These are phyloP conservation scores for Daubentonia madagascariensis DNA, from an alignment of 2,113 vertebrate genomes.

Conservation along the genomic window DNA sequence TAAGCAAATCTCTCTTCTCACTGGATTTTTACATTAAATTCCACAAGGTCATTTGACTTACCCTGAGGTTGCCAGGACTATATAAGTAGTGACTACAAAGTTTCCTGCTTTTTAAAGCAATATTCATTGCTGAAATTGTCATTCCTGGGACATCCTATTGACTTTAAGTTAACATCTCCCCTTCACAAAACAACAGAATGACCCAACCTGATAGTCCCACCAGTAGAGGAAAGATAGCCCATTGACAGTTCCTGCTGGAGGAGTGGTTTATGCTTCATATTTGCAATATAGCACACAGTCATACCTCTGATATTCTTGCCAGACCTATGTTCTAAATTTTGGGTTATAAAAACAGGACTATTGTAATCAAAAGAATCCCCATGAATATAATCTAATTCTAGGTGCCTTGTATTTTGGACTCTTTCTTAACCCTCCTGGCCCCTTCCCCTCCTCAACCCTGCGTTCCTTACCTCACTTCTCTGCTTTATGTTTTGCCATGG, in stretches of 20 bases:
- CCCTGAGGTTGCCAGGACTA: neutral
- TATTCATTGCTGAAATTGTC: neutral
- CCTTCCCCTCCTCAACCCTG: neutral
- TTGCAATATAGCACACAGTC: neutral
- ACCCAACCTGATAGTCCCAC: neutral
- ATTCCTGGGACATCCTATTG: neutral
- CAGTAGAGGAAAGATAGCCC: neutral
- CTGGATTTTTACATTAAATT: slow-evolving; percentile 54
- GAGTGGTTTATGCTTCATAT: neutral
- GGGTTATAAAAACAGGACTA: neutral
- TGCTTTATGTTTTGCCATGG: neutral
- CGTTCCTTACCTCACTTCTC: neutral
- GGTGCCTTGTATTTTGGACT: neutral
- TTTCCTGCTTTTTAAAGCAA: neutral
- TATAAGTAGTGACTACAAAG: neutral
- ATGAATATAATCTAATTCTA: neutral
- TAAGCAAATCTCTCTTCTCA: slow-evolving; percentile 44
- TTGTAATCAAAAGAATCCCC: neutral
- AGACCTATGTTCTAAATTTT: neutral
- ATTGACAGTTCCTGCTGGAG: neutral
- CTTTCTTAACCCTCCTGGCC: neutral
- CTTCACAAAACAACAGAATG: neutral
- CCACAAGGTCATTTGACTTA: slow-evolving; percentile 52
- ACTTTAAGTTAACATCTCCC: neutral
- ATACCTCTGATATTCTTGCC: neutral